Evolutionary conservation across 2,113 vertebrate species (phyloP).

Genomic region (Oxyruncus cristatus): DNA sequence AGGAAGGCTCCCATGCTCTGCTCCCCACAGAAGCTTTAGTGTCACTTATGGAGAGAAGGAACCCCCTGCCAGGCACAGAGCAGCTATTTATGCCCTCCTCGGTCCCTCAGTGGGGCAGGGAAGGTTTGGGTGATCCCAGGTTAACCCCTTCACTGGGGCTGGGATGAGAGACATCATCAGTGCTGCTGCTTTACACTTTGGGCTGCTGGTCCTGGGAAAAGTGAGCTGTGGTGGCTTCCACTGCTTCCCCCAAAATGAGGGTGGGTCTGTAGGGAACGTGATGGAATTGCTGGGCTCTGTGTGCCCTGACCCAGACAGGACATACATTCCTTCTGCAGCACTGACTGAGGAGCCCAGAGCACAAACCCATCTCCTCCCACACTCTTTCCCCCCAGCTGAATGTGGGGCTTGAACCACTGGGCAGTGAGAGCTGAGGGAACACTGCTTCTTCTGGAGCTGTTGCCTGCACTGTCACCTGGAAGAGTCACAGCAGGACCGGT

Average conservation of each 20-base stretch:
- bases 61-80: background rate
- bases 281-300: background rate
- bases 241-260: background rate
- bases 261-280: background rate
- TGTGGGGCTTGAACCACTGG: background rate
- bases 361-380: background rate
- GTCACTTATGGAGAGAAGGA: background rate
- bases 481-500: background rate
- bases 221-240: background rate
- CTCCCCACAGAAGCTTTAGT: background rate
- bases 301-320: background rate
- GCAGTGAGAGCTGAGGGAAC: background rate
- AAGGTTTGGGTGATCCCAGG: background rate
- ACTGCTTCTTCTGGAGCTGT: background rate
- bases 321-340: background rate
- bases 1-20: background rate
- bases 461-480: background rate
- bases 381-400: rapidly evolving
- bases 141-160: background rate
- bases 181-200: background rate
- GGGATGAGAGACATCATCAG: background rate
- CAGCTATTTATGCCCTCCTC: background rate
- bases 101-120: background rate
- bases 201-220: background rate
- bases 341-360: background rate